These are phyloP conservation scores for Magallana ariakensis DNA, from an alignment of 1,140 invertebrate genomes.

Conservation along the genomic window DNA sequence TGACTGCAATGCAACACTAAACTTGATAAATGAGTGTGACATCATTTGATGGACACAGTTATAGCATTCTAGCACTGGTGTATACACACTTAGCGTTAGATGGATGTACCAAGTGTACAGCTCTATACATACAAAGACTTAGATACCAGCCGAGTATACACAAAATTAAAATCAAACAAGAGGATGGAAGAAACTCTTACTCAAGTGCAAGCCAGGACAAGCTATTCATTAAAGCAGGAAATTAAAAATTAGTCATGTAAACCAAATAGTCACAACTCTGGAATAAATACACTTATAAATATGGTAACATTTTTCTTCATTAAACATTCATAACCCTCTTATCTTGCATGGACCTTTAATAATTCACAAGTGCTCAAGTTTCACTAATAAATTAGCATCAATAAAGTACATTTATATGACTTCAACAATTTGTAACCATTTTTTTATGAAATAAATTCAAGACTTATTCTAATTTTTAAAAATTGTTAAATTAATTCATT, in stretches of 20 bases:
- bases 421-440: too few species aligned
- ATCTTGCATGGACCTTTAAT: too few species aligned
- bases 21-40: not conserved
- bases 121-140: not conserved
- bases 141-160: constrained; percentile 23
- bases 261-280: not conserved
- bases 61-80: not conserved
- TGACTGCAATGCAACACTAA: not conserved
- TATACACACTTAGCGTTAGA: constrained; percentile 9
- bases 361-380: too few species aligned
- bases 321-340: too few species aligned
- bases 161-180: not conserved
- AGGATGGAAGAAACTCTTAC: constrained; percentile 79
- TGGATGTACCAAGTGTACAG: constrained; percentile 11
- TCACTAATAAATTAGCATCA: too few species aligned
- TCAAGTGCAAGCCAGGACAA: constrained; percentile 83
- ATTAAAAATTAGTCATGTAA: constrained; percentile 34
- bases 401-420: too few species aligned
- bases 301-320: not conserved
- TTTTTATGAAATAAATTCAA: too few species aligned
- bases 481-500: too few species aligned
- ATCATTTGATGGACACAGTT: not conserved
- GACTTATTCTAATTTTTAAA: too few species aligned
- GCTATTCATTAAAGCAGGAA: constrained; percentile 75
- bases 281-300: constrained; percentile 15